These are phyloP conservation scores for Trididemnum nubilum DNA, from an alignment of 23 tunicate genomes.

Conservation along the genomic window DNA sequence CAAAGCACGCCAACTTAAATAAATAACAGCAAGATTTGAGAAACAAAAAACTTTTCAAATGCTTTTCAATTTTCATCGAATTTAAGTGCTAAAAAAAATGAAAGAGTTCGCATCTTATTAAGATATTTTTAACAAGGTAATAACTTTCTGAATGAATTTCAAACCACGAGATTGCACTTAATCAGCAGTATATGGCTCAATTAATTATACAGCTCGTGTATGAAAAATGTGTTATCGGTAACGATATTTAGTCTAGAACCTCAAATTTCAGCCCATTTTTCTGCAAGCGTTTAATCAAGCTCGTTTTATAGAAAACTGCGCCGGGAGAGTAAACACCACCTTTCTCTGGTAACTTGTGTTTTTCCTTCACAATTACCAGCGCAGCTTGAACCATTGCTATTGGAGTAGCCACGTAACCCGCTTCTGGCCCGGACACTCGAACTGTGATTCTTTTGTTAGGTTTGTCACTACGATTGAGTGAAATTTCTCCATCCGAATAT, in stretches of 20 bases:
- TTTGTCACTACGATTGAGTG: constrained; percentile 7
- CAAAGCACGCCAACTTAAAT: too few species aligned
- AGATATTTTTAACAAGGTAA: too few species aligned
- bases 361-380: constrained; percentile 53
- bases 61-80: too few species aligned
- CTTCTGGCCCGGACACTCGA: constrained; percentile 81
- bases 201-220: too few species aligned
- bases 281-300: constrained; percentile 51
- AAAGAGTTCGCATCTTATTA: too few species aligned
- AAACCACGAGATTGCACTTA: too few species aligned
- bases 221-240: too few species aligned
- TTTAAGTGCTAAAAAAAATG: too few species aligned
- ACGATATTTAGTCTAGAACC: constrained; percentile 26
- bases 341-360: constrained; percentile 44
- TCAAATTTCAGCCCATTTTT: constrained; percentile 63
- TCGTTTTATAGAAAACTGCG: constrained; percentile 69
- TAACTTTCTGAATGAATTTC: too few species aligned
- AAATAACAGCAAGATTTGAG: too few species aligned
- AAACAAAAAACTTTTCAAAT: too few species aligned
- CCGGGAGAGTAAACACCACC: constrained; percentile 93
- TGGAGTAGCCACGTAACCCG: constrained; percentile 91
- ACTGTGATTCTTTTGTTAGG: constrained; percentile 50
- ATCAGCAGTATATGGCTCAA: too few species aligned
- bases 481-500: constrained; percentile 28
- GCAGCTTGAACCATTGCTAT: constrained; percentile 69